These are phyloP conservation scores for Apantesis nais DNA, from an alignment of 2,888 invertebrate species.

Conservation along the genomic window DNA sequence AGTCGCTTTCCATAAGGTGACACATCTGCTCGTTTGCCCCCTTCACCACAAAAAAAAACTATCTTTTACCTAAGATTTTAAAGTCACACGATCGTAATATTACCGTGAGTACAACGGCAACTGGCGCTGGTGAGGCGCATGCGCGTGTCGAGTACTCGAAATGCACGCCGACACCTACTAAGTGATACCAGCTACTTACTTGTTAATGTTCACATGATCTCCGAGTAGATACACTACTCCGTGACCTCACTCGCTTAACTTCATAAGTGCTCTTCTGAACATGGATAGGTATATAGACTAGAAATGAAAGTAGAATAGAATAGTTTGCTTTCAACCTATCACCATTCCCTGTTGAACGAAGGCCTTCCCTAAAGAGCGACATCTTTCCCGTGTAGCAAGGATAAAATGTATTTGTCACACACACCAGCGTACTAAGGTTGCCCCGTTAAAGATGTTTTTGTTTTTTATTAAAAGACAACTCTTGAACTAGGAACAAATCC, in stretches of 20 bases:
- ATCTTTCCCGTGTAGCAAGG: no score
- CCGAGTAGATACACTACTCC: neutral
- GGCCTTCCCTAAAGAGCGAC: no score
- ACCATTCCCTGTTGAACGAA: no score
- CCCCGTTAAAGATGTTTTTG: no score
- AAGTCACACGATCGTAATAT: neutral
- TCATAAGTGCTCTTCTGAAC: neutral
- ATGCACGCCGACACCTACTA: slow-evolving; percentile 28
- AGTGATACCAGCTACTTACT: slow-evolving; percentile 24
- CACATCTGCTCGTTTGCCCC: no score
- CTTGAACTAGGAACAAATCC: no score
- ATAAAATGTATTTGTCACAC: no score
- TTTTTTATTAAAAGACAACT: no score
- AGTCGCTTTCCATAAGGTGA: no score
- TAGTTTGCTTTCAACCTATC: no score
- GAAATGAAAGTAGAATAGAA: neutral
- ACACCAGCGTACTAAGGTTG: no score
- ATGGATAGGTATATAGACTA: neutral
- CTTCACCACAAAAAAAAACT: no score
- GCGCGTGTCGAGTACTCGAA: slow-evolving; percentile 35
- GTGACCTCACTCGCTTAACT: neutral
- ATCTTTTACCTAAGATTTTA: neutral
- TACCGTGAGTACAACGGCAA: slow-evolving; percentile 27
- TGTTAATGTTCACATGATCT: slow-evolving; percentile 8
- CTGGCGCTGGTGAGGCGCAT: slow-evolving; percentile 30